phyloP scores from a whole-genome alignment of 2,113 vertebrate species.

The Loxodonta africana region DNA sequence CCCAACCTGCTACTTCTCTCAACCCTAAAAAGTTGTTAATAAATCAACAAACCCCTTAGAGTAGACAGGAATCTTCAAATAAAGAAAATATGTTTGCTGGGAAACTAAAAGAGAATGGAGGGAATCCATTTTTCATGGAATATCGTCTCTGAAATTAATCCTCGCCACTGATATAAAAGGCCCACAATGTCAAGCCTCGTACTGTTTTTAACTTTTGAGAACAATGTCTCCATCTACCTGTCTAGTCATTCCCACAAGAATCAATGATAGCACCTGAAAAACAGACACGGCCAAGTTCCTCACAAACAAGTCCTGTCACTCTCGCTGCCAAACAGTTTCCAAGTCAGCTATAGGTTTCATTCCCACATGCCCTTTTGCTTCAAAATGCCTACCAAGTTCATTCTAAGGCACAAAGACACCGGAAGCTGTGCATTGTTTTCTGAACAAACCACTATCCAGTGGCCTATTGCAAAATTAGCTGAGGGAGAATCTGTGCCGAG shows the following conservation, averaged over 20 bases:
- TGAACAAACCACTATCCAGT: constrained; percentile 68
- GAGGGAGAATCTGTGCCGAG: constrained; percentile 73
- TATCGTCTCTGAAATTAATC: constrained; percentile 11
- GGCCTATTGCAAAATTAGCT: constrained; percentile 79
- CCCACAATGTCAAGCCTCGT: neutral
- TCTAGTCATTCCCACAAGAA: neutral
- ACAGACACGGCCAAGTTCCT: neutral
- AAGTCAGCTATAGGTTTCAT: accelerated
- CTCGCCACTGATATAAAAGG: neutral
- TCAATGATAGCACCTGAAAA: neutral
- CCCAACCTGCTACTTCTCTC: neutral
- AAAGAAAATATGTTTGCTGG: neutral
- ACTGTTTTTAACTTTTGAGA: neutral
- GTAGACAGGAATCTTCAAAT: neutral
- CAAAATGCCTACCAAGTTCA: constrained; percentile 3
- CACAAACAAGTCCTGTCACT: neutral
- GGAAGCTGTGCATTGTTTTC: constrained; percentile 53
- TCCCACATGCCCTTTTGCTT: neutral
- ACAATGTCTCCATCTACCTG: neutral
- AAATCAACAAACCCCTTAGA: neutral
- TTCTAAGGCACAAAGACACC: neutral
- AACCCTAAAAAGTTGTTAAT: neutral
- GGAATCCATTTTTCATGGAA: neutral
- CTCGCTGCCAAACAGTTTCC: neutral
- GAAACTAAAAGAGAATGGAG: neutral